Base-by-base conservation (phyloP, 2,888 invertebrate genomes). In the Hypselothyrea guttata region DNA sequence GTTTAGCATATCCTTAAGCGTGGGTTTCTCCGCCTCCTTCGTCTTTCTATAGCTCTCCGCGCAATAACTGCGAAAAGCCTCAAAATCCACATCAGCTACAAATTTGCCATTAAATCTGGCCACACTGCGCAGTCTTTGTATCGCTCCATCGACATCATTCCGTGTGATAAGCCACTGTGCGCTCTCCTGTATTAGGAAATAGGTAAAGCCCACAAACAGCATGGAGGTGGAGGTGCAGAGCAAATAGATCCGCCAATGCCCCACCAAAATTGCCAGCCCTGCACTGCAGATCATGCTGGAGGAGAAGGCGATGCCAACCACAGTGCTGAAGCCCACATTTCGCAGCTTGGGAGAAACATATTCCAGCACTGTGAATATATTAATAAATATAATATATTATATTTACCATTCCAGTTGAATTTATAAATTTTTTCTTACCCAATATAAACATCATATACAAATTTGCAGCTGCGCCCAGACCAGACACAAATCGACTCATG, bases 401-500 rank as follows among this genome's bases (percentile, higher is more conserved):
- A 28, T 28, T 4, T 22, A 22, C 22, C 2, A 22, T 22, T 22
- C 22, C n/a, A n/a, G n/a, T n/a, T n/a, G n/a, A 22, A 22, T 22
- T 22, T 22, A 28, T 12, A 33, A 33, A 4, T 12, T 33, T 12
- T 7, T 9, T n/a, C 87, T 88, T 81, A 92, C 92, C 91, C 46
- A 92, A 90, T 58, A 92, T 92, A 64, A 92, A 92, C 92, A 92
- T 92, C 88, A 92, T 91, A 47, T 92, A 91, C 67, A 91, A 92
- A 77, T 92, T 92, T 28, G 91, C 89, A 79, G 92, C 92, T 22
- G 91, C 91, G 1, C 92, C 92, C 57, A 91, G 87, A n/a, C 93
- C 93, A 3, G 92, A 92, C 9, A 92, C 73, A 73, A 93, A 92
- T 59, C 93, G 88, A 55, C 91, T 90, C 9, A 90, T 55, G 1